phyloP scores from a whole-genome alignment of 2,888 invertebrate genomes.

The Eurytoma californica region DNA sequence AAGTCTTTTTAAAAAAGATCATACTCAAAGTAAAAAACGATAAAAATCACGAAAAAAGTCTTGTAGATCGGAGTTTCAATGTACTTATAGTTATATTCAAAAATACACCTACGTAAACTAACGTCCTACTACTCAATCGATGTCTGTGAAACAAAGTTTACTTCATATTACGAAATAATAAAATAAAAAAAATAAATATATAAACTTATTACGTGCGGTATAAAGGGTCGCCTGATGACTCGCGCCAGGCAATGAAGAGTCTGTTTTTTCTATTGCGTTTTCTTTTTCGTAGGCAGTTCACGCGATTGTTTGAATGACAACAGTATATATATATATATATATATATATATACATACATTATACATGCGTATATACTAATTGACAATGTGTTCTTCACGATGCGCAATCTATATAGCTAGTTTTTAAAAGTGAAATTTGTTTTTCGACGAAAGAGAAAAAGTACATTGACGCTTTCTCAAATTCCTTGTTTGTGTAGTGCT shows the following conservation, averaged over 20 bases:
- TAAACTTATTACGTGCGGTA: conserved; percentile 30
- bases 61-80: conserved; percentile 56
- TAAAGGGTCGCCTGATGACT: conserved; percentile 9
- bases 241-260: background rate
- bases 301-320: conserved; percentile 13
- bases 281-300: conserved; percentile 5
- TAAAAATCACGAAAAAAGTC: conserved; percentile 49
- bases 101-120: conserved; percentile 50
- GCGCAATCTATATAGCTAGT: conserved; percentile 36
- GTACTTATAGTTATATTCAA: conserved; percentile 57
- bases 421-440: conserved; percentile 21
- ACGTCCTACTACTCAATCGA: conserved; percentile 64
- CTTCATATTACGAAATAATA: conserved; percentile 49
- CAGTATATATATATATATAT: conserved; percentile 32
- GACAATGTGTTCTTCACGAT: conserved; percentile 23
- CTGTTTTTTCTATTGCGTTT: conserved; percentile 31
- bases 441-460: background rate
- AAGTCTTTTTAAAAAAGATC: conserved; percentile 58
- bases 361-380: too few relatives aligned
- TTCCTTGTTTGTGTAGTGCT: conserved; percentile 13
- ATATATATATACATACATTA: too few relatives aligned
- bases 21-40: conserved; percentile 41
- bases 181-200: conserved; percentile 32
- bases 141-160: conserved; percentile 61
- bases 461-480: background rate